A percentile compares a stretch with the other conserved stretches of the same genome.
Evolutionary conservation across 1,140 invertebrate genomes (phyloP).

Genomic region (Nasonia longicornis): DNA sequence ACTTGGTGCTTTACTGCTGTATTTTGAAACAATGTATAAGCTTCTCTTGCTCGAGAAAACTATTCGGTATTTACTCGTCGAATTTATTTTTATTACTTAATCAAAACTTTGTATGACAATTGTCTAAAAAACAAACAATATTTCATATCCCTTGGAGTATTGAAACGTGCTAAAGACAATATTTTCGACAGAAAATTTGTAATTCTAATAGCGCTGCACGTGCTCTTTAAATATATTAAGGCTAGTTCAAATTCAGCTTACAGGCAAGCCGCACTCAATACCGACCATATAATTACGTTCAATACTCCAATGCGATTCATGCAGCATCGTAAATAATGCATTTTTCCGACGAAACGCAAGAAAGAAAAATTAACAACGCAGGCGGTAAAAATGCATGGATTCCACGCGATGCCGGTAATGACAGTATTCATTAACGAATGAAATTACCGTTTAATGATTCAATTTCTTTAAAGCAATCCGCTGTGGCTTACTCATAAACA

Average conservation of each 20-base stretch:
- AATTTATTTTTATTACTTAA: too few relatives aligned
- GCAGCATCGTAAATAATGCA: not conserved
- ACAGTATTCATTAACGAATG: too few relatives aligned
- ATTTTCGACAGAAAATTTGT: too few relatives aligned
- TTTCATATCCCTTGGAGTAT: too few relatives aligned
- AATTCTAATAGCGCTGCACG: too few relatives aligned
- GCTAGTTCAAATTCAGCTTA: not conserved
- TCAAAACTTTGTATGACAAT: too few relatives aligned
- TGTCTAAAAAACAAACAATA: too few relatives aligned
- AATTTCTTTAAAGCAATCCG: not conserved
- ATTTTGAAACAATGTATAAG: not conserved
- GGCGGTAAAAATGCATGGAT: too few relatives aligned
- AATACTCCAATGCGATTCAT: not conserved
- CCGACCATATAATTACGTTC: not conserved
- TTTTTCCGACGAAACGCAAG: not conserved
- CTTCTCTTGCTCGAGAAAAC: not conserved
- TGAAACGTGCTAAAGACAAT: too few relatives aligned
- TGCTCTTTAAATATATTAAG: too few relatives aligned
- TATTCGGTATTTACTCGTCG: not conserved
- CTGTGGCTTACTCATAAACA: not conserved
- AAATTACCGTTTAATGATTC: not conserved
- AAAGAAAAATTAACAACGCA: slow-evolving; percentile 32
- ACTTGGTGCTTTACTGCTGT: not conserved
- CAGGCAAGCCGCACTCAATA: not conserved
- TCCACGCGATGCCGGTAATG: too few relatives aligned